phyloP scores from a whole-genome alignment of 2,113 vertebrate genomes.

The Sminthopsis crassicaudata region DNA sequence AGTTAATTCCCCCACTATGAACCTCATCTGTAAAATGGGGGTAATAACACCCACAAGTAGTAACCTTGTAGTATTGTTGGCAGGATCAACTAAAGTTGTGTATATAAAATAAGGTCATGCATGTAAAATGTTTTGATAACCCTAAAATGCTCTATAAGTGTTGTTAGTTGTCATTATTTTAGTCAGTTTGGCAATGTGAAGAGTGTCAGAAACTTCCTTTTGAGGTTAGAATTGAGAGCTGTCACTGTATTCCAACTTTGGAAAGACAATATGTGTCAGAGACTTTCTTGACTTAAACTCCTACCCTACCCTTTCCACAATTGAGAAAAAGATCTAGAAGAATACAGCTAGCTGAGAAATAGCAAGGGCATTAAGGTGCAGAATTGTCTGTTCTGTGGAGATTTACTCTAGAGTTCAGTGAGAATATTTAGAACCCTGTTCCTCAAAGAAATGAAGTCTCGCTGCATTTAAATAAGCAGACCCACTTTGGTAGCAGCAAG shows the following conservation, averaged over 20 bases:
- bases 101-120: not conserved
- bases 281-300: too few relatives aligned
- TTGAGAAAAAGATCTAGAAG: too few relatives aligned
- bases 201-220: too few relatives aligned
- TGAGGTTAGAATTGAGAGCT: too few relatives aligned
- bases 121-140: not conserved
- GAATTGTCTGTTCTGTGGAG: not conserved
- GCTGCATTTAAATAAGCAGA: not conserved
- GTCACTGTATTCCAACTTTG: too few relatives aligned
- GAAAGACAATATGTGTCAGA: too few relatives aligned
- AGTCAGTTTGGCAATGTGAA: too few relatives aligned
- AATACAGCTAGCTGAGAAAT: not conserved
- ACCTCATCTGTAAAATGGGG: not conserved
- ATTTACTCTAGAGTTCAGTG: not conserved
- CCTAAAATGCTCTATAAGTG: rapidly evolving
- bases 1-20: not conserved
- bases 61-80: not conserved
- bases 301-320: too few relatives aligned
- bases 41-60: not conserved
- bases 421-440: not conserved
- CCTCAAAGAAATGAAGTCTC: not conserved
- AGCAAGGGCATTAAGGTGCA: not conserved
- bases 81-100: not conserved
- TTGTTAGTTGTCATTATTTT: rapidly evolving
- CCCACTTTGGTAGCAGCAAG: not conserved